Conservation (phyloP, 2,888 invertebrate species). For the Cataglyphis rosenhaueri region DNA sequence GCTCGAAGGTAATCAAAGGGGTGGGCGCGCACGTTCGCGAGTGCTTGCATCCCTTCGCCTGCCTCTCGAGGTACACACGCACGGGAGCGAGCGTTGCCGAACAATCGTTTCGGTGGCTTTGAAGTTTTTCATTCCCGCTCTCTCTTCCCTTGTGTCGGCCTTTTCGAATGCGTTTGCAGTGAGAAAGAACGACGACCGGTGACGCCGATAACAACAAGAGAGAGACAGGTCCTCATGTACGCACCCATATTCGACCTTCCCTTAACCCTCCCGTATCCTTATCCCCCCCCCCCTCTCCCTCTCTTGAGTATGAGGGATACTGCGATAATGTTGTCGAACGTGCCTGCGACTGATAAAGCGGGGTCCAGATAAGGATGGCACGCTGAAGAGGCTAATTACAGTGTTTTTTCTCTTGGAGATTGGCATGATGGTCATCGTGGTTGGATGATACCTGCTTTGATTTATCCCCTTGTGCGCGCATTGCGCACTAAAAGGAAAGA, state of each 20-base stretch:
- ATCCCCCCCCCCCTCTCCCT: not conserved
- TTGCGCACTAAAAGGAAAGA: slow-evolving; percentile 42
- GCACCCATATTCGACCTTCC: not conserved
- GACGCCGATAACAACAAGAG: slow-evolving; percentile 51
- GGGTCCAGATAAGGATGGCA: not conserved
- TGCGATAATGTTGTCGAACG: slow-evolving; percentile 73
- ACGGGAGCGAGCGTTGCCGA: slow-evolving; percentile 76
- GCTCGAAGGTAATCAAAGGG: slow-evolving; percentile 81
- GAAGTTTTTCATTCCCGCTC: slow-evolving; percentile 74
- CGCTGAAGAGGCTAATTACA: slow-evolving; percentile 77
- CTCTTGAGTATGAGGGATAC: slow-evolving; percentile 39
- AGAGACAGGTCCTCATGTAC: slow-evolving; percentile 65
- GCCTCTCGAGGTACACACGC: slow-evolving; percentile 72
- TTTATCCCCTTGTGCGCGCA: slow-evolving; percentile 62
- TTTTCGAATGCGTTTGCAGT: slow-evolving; percentile 11
- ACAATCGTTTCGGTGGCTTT: slow-evolving; percentile 82
- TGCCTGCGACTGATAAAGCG: slow-evolving; percentile 50
- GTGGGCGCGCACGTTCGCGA: slow-evolving; percentile 76
- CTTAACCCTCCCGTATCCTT: slow-evolving; percentile 1
- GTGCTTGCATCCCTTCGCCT: slow-evolving; percentile 71
- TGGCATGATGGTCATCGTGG: slow-evolving; percentile 78
- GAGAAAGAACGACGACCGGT: slow-evolving; percentile 35
- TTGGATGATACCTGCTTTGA: slow-evolving; percentile 79
- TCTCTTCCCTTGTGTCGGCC: not conserved
- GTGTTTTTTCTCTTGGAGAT: slow-evolving; percentile 69